These are phyloP conservation scores for Papilio helenus DNA, from an alignment of 1,140 invertebrate genomes.

Conservation along the genomic window DNA sequence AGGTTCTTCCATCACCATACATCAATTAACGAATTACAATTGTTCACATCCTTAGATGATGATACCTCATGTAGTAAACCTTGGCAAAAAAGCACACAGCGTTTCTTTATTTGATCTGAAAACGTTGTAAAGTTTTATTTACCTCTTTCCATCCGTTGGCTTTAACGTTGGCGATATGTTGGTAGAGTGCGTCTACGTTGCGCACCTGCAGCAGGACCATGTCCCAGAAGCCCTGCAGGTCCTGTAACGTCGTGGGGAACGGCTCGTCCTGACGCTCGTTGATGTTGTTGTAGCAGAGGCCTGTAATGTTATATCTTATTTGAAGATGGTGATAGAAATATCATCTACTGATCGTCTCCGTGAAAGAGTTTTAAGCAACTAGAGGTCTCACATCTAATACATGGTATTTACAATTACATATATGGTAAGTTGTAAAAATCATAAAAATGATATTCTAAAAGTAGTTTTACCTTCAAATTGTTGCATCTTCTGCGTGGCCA, in stretches of 20 bases:
- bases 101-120: too few relatives aligned
- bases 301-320: slow-evolving; percentile 77
- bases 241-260: slow-evolving; percentile 94
- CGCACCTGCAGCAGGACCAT: slow-evolving; percentile 94
- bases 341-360: too few relatives aligned
- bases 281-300: slow-evolving; percentile 85
- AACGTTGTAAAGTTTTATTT: not conserved
- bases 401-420: too few relatives aligned
- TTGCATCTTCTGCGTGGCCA: slow-evolving; percentile 96
- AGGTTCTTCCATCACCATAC: too few relatives aligned
- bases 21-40: too few relatives aligned
- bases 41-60: too few relatives aligned
- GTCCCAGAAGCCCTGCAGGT: slow-evolving; percentile 98
- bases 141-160: slow-evolving; percentile 89
- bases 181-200: slow-evolving; percentile 87
- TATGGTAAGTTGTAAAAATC: too few relatives aligned
- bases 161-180: slow-evolving; percentile 88
- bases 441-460: not conserved
- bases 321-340: too few relatives aligned
- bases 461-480: slow-evolving; percentile 92
- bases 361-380: too few relatives aligned
- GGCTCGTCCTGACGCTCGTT: slow-evolving; percentile 89
- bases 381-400: too few relatives aligned
- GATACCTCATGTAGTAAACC: too few relatives aligned
- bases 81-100: too few relatives aligned